These are phyloP conservation scores for Cassiopea andromeda DNA, from an alignment of 30 jellyfish, hydroid and myxozoan species.

Conservation along the genomic window DNA sequence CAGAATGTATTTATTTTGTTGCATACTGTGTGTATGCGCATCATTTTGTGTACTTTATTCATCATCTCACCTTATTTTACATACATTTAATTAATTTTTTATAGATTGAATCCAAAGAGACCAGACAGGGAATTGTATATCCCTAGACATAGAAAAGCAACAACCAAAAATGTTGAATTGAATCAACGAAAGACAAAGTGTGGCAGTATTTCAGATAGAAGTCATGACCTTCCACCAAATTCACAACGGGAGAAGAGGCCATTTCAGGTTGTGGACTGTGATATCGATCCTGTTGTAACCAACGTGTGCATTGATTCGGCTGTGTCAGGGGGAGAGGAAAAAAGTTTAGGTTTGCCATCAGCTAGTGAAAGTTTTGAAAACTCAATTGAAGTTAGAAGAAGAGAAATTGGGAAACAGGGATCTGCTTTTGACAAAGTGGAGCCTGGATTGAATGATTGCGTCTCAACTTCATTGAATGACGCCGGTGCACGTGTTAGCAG, in stretches of 20 bases:
- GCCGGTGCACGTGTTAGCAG: not conserved
- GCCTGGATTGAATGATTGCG: not conserved
- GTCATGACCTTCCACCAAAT: not conserved
- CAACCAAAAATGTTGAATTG: not conserved
- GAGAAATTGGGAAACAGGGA: not conserved
- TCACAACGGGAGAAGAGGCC: not conserved
- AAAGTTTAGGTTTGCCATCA: not conserved
- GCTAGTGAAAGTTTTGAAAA: not conserved
- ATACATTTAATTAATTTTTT: not conserved
- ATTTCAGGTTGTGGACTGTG: not conserved
- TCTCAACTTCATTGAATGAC: not conserved
- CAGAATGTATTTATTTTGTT: no score
- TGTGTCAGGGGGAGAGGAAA: not conserved
- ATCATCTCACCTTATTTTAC: no score
- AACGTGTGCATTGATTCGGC: not conserved
- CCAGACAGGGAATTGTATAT: conserved; percentile 78
- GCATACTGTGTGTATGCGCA: no score
- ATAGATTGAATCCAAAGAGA: conserved; percentile 48
- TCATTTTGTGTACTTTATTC: no score
- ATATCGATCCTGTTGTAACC: not conserved
- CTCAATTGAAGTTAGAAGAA: not conserved
- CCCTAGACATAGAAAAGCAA: conserved; percentile 69
- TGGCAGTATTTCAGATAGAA: not conserved
- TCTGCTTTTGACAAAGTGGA: not conserved
- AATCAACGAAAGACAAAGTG: not conserved